phyloP scores from a whole-genome alignment of 1,140 invertebrate species.

The Anagrus nilaparvatae region DNA sequence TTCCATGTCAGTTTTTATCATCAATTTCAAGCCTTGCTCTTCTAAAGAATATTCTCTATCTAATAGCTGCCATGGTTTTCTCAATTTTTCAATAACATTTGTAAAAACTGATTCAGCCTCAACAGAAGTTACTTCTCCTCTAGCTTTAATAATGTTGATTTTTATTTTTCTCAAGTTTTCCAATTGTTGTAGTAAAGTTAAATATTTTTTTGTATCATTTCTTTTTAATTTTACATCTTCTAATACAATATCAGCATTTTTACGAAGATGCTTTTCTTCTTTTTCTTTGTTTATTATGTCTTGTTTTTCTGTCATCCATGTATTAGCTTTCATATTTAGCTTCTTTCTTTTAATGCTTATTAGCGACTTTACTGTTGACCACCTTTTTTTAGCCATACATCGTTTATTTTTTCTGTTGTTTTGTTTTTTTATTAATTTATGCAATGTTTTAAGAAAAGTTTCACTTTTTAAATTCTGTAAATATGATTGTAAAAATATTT shows the following conservation, averaged over 20 bases:
- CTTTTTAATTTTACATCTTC: slow-evolving; percentile 58
- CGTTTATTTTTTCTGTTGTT: slow-evolving; percentile 45
- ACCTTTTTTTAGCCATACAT: slow-evolving; percentile 38
- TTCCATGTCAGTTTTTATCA: slow-evolving; percentile 36
- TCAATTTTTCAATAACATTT: slow-evolving; percentile 35
- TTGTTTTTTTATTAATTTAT: slow-evolving; percentile 42
- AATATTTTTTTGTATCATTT: slow-evolving; percentile 53
- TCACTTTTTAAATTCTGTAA: slow-evolving; percentile 30
- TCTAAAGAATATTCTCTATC: slow-evolving; percentile 35
- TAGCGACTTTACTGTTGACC: slow-evolving; percentile 35
- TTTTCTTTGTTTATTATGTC: slow-evolving; percentile 51
- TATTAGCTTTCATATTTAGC: slow-evolving; percentile 45
- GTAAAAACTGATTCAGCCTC: slow-evolving; percentile 36
- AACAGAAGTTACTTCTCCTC: slow-evolving; percentile 45
- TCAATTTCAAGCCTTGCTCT: slow-evolving; percentile 37
- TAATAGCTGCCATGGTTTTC: slow-evolving; percentile 30
- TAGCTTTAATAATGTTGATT: slow-evolving; percentile 46
- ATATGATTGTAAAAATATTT: slow-evolving; percentile 33
- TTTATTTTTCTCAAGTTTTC: slow-evolving; percentile 51
- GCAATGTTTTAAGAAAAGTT: slow-evolving; percentile 37
- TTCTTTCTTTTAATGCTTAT: slow-evolving; percentile 32
- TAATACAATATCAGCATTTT: slow-evolving; percentile 57
- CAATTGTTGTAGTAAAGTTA: slow-evolving; percentile 50
- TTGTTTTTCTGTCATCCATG: slow-evolving; percentile 50
- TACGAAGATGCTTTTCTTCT: slow-evolving; percentile 54